Percentiles rank a stretch among this genome's conserved stretches.
Conservation (phyloP, 2,113 vertebrate genomes). For the Dipodomys stephensi region DNA sequence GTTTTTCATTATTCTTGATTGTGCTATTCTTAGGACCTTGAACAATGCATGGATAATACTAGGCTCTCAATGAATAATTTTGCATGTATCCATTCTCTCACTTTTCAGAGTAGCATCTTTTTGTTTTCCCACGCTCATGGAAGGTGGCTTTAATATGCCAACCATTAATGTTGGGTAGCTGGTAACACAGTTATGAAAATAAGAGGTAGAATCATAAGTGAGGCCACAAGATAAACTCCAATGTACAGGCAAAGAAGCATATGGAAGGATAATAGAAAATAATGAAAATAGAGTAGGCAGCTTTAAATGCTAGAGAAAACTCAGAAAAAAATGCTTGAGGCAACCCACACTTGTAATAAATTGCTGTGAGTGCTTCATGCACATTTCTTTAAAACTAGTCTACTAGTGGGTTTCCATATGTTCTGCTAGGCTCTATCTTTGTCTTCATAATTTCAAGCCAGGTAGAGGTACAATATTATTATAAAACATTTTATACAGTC, state of each 20-base stretch:
- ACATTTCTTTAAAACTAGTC: constrained; percentile 51
- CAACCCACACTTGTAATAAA: constrained; percentile 38
- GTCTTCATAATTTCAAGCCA: constrained; percentile 11
- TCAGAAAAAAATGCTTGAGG: constrained; percentile 23
- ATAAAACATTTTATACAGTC: constrained; percentile 25
- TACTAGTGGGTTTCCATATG: constrained; percentile 21
- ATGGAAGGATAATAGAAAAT: not conserved
- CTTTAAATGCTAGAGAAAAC: constrained; percentile 27
- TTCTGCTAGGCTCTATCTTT: constrained; percentile 25
- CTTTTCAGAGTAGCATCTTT: constrained; percentile 19
- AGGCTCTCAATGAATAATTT: constrained; percentile 59
- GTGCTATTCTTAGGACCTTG: constrained; percentile 28
- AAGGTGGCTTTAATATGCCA: constrained; percentile 33
- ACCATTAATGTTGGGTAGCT: constrained; percentile 46
- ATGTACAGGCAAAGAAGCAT: not conserved
- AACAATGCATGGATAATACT: constrained; percentile 30
- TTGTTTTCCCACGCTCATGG: not conserved
- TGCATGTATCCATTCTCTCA: constrained; percentile 32
- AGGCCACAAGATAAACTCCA: constrained; percentile 1
- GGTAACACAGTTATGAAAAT: constrained; percentile 33
- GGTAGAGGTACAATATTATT: not conserved
- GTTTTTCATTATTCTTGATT: constrained; percentile 49
- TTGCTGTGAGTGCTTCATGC: constrained; percentile 36
- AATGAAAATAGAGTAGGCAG: constrained; percentile 41
- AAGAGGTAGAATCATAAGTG: constrained; percentile 55